These are phyloP conservation scores for Ophiodon elongatus DNA, from an alignment of 2,113 vertebrate genomes.

Conservation along the genomic window DNA sequence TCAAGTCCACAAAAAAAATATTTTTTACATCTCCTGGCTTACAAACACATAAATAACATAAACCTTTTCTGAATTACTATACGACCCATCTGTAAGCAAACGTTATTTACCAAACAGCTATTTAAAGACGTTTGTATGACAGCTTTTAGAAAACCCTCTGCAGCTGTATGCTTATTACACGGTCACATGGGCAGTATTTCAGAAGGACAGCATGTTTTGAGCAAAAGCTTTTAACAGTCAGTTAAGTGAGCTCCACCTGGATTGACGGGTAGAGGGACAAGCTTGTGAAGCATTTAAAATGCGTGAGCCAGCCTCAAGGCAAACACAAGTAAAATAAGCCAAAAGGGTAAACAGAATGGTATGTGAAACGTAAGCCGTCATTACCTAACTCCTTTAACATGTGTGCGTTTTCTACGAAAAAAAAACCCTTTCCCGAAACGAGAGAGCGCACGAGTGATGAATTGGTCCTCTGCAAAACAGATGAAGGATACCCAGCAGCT, in stretches of 20 bases:
- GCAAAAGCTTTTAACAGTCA: background rate
- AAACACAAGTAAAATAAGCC: background rate
- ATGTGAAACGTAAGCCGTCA: constrained; percentile 9
- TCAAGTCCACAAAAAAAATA: background rate
- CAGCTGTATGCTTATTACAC: background rate
- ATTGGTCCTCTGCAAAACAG: background rate
- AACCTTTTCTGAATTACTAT: background rate
- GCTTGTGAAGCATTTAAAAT: constrained; percentile 52
- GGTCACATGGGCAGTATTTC: background rate
- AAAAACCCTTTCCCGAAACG: background rate
- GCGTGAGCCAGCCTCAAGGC: constrained; percentile 35
- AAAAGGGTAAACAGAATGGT: background rate
- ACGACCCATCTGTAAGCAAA: background rate
- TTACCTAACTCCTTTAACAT: background rate
- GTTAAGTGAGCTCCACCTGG: constrained; percentile 36
- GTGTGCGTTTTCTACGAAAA: constrained; percentile 1
- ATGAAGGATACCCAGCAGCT: background rate
- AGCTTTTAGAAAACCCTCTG: background rate
- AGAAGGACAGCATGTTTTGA: background rate
- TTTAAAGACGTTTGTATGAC: background rate
- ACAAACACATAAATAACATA: background rate
- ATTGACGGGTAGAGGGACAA: constrained; percentile 17
- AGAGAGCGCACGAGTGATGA: background rate
- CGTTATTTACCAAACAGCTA: background rate
- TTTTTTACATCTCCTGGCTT: background rate